These are phyloP conservation scores for Ditula angustiorana DNA, from an alignment of 2,888 invertebrate species.

Conservation along the genomic window DNA sequence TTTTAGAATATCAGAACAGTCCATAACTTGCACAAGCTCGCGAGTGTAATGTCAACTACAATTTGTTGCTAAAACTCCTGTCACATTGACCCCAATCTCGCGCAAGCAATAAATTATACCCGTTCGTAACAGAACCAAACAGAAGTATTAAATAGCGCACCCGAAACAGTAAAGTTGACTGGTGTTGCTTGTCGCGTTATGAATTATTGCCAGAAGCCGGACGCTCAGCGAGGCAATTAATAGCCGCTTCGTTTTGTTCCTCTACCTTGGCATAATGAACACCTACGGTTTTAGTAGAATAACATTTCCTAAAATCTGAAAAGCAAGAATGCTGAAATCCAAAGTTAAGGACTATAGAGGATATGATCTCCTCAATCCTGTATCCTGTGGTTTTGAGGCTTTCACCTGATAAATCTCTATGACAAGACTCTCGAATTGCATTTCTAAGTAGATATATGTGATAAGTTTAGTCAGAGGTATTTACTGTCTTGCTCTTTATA, in stretches of 20 bases:
- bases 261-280: conserved; percentile 31
- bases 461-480: too few relatives aligned
- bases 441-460: too few relatives aligned
- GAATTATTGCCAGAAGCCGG: conserved; percentile 55
- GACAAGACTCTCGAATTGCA: too few relatives aligned
- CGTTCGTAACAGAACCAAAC: conserved; percentile 49
- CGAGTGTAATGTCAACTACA: conserved; percentile 32
- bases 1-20: not conserved
- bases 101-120: conserved; percentile 51
- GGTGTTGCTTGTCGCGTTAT: conserved; percentile 49
- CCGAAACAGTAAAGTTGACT: conserved; percentile 48
- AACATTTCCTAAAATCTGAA: too few relatives aligned
- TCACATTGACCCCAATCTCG: conserved; percentile 42
- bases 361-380: too few relatives aligned
- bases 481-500: too few relatives aligned
- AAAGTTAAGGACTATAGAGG: too few relatives aligned
- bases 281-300: not conserved
- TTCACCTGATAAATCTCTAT: too few relatives aligned
- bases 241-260: conserved; percentile 47
- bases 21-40: not conserved
- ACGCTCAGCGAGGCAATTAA: conserved; percentile 55
- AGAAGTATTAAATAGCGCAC: conserved; percentile 45
- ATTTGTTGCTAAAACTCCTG: conserved; percentile 44
- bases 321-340: too few relatives aligned
- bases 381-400: too few relatives aligned